phyloP scores from a whole-genome alignment of 2,113 vertebrate species.

The Neomonachus schauinslandi region DNA sequence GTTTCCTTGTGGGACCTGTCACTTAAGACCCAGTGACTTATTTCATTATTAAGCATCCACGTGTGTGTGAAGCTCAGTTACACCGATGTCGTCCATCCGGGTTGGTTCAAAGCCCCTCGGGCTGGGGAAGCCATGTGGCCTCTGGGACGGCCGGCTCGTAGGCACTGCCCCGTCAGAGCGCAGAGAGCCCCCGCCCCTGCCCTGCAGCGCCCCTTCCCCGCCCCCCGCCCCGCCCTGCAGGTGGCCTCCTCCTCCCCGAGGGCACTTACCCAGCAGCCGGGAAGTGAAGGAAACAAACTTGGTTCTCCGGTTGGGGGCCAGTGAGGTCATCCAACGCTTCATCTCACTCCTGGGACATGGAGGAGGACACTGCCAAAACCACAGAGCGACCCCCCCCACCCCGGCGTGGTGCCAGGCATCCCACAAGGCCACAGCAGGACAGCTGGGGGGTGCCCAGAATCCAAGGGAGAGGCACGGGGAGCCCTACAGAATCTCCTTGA shows the following conservation, averaged over 20 bases:
- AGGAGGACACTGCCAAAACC: neutral
- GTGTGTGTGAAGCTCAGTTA: accelerated
- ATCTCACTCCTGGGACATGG: conserved; percentile 93
- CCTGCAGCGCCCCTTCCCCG: too few species aligned
- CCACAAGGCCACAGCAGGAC: neutral
- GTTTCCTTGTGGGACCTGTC: neutral
- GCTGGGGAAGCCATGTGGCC: accelerated
- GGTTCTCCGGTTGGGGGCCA: conserved; percentile 95
- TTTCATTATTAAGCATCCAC: neutral
- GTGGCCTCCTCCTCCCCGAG: too few species aligned
- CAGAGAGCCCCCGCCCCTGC: neutral
- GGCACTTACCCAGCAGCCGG: conserved; percentile 91
- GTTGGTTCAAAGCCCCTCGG: accelerated
- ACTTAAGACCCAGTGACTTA: neutral
- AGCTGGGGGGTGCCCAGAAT: accelerated
- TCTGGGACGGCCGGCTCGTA: accelerated
- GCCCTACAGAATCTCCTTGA: neutral
- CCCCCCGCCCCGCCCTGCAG: neutral
- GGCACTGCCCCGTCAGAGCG: accelerated
- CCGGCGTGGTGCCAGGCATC: accelerated
- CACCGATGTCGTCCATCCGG: accelerated
- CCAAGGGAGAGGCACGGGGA: accelerated
- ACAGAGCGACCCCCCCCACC: accelerated
- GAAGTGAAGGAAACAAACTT: conserved; percentile 95
- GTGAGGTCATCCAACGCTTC: conserved; percentile 96